Percentiles rank a stretch among this genome's conserved stretches.
phyloP scores from a whole-genome alignment of 2,888 invertebrate species.

The Bombyx huttoni region DNA sequence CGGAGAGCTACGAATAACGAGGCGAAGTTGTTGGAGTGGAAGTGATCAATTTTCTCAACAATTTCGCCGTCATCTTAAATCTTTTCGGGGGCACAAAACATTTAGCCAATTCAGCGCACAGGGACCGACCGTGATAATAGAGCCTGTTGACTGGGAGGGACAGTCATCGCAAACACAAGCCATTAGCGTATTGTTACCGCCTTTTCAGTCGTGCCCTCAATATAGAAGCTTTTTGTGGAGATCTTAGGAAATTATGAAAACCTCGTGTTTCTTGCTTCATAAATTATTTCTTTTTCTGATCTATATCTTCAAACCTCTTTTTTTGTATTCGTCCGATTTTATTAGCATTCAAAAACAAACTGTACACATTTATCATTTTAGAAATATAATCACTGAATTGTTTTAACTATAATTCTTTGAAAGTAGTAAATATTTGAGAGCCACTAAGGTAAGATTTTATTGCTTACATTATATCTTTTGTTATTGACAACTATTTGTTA shows the following conservation, averaged over 20 bases:
- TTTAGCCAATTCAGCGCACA: slow-evolving; percentile 68
- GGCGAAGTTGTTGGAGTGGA: slow-evolving; percentile 48
- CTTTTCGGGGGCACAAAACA: slow-evolving; percentile 66
- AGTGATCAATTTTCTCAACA: slow-evolving; percentile 69
- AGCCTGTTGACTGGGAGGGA: slow-evolving; percentile 59
- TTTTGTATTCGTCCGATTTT: too few relatives aligned
- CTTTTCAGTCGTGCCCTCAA: slow-evolving; percentile 44
- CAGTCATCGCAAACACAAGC: slow-evolving; percentile 65
- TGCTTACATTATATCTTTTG: too few relatives aligned
- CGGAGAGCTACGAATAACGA: slow-evolving; percentile 25
- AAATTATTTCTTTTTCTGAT: background rate
- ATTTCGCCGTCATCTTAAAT: slow-evolving; percentile 67
- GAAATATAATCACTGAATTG: too few relatives aligned
- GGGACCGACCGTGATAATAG: slow-evolving; percentile 55
- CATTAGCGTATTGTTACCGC: slow-evolving; percentile 64
- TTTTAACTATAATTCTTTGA: too few relatives aligned
- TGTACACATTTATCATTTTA: too few relatives aligned
- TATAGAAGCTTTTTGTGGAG: slow-evolving; percentile 33
- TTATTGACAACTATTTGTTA: too few relatives aligned
- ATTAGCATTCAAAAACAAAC: too few relatives aligned
- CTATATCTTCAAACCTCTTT: background rate
- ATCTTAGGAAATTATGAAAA: slow-evolving; percentile 14
- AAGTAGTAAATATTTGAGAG: too few relatives aligned
- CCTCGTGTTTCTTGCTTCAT: background rate
- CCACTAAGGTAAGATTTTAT: too few relatives aligned